These are phyloP conservation scores for Toxotes lorentzi DNA, from an alignment of 2,797 vertebrate species.

Conservation along the genomic window DNA sequence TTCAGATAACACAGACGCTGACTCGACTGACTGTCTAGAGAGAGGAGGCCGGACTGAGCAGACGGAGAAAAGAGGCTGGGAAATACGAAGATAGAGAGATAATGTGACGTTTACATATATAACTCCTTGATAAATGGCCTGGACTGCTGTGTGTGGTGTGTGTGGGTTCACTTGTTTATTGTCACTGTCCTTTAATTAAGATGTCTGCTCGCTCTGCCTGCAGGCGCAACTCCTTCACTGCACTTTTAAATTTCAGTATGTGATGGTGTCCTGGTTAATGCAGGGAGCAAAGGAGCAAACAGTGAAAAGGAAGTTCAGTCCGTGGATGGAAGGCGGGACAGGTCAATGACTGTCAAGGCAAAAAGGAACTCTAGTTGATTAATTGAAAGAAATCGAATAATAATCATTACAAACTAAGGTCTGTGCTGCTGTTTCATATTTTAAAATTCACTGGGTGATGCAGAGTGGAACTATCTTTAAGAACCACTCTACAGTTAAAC, in stretches of 20 bases:
- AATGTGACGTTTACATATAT: slow-evolving; percentile 22
- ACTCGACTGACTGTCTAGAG: slow-evolving; percentile 8
- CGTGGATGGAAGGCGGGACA: not conserved
- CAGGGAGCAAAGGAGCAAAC: not conserved
- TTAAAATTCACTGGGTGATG: slow-evolving; percentile 1
- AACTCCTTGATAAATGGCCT: slow-evolving; percentile 43
- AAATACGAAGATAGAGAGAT: slow-evolving; percentile 25
- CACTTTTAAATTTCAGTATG: slow-evolving; percentile 1
- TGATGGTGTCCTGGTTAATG: not conserved
- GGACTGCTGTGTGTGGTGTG: slow-evolving; percentile 26
- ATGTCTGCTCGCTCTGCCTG: slow-evolving; percentile 20
- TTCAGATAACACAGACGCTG: slow-evolving; percentile 47
- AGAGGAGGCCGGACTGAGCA: not conserved
- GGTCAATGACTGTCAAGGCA: not conserved
- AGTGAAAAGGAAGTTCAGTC: slow-evolving; percentile 1
- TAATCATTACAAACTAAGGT: not conserved
- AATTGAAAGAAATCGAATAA: slow-evolving; percentile 15
- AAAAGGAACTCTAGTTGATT: not conserved
- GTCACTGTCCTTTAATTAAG: slow-evolving; percentile 52
- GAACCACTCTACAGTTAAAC: slow-evolving; percentile 3
- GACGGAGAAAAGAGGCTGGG: not conserved
- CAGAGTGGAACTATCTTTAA: not conserved
- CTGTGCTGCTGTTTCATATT: slow-evolving; percentile 5
- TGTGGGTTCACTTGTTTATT: slow-evolving; percentile 40
- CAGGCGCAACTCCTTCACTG: slow-evolving; percentile 21